Evolutionary conservation across 2,797 vertebrate genomes (phyloP).

Genomic region (Neostethus bicornis): DNA sequence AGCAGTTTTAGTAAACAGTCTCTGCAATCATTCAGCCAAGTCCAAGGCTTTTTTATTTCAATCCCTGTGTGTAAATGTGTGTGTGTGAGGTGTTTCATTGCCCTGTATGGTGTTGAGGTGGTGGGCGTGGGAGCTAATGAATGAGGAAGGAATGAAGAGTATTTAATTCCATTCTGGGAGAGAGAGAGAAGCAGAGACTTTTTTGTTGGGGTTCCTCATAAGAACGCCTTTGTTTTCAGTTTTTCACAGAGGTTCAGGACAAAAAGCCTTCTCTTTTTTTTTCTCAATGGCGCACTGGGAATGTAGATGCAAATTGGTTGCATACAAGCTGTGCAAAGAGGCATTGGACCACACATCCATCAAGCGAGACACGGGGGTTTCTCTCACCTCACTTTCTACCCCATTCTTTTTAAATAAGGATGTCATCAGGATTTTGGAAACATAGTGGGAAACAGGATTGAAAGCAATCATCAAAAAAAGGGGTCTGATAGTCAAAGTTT

Average conservation of each 20-base stretch:
- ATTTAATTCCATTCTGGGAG: conserved; percentile 68
- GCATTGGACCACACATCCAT: conserved; percentile 48
- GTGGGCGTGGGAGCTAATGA: conserved; percentile 62
- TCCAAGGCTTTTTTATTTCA: conserved; percentile 53
- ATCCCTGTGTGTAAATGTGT: conserved; percentile 12
- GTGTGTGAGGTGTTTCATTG: conserved; percentile 32
- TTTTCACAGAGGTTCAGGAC: conserved; percentile 59
- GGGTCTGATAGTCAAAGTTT: conserved; percentile 50
- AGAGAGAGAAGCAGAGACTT: conserved; percentile 33
- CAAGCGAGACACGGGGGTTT: conserved; percentile 3
- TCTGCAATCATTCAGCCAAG: conserved; percentile 61
- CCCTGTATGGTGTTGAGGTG: conserved; percentile 33
- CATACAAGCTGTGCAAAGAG: conserved; percentile 46
- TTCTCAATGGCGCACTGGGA: conserved; percentile 35
- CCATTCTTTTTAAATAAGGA: conserved; percentile 40
- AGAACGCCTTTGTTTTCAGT: conserved; percentile 70
- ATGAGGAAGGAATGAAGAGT: conserved; percentile 69
- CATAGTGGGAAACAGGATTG: conserved; percentile 35
- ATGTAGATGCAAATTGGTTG: conserved; percentile 66
- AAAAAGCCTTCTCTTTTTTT: conserved; percentile 37
- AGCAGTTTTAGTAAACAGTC: conserved; percentile 72
- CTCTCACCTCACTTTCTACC: conserved; percentile 6
- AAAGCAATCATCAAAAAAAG: conserved; percentile 59
- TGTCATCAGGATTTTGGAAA: conserved; percentile 56
- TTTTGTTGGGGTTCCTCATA: conserved; percentile 63